These are phyloP conservation scores for Prostheceraeus crozeri DNA, from an alignment of 2,888 invertebrate species.

Conservation along the genomic window DNA sequence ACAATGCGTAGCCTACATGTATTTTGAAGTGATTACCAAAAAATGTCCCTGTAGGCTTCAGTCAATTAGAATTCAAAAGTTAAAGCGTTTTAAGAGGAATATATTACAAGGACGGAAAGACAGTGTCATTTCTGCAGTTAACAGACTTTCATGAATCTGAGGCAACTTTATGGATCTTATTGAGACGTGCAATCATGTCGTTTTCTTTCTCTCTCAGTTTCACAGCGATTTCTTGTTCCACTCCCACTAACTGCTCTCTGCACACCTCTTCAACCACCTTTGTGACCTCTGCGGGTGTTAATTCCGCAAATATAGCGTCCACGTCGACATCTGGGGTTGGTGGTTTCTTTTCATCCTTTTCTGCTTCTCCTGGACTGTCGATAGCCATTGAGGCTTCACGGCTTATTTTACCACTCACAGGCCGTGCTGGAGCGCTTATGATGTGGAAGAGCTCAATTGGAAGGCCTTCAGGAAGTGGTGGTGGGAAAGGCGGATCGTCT, in stretches of 20 bases:
- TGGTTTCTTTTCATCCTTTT: neutral
- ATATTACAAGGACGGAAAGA: too few relatives aligned
- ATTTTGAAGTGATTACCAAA: too few relatives aligned
- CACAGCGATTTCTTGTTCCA: neutral
- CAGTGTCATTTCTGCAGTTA: too few relatives aligned
- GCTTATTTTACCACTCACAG: neutral
- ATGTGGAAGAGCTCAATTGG: neutral
- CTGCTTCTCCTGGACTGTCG: neutral
- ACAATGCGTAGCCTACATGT: too few relatives aligned
- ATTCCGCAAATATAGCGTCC: neutral
- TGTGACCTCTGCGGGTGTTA: neutral
- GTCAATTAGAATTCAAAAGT: too few relatives aligned
- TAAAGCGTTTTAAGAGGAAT: too few relatives aligned
- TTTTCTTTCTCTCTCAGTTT: neutral
- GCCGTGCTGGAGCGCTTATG: neutral
- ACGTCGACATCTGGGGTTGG: too few relatives aligned
- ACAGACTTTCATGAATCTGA: too few relatives aligned
- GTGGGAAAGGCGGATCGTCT: neutral
- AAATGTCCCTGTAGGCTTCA: too few relatives aligned
- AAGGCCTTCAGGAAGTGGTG: slow-evolving; percentile 1
- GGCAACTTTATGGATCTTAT: slow-evolving; percentile 7
- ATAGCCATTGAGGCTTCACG: neutral
- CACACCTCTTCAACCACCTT: neutral
- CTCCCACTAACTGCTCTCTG: neutral
- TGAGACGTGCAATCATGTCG: neutral